Evolutionary conservation across 2,888 invertebrate species (phyloP), one percentile per base, ranked within the genome.

Genomic region (Drosophila fungiperda): DNA sequence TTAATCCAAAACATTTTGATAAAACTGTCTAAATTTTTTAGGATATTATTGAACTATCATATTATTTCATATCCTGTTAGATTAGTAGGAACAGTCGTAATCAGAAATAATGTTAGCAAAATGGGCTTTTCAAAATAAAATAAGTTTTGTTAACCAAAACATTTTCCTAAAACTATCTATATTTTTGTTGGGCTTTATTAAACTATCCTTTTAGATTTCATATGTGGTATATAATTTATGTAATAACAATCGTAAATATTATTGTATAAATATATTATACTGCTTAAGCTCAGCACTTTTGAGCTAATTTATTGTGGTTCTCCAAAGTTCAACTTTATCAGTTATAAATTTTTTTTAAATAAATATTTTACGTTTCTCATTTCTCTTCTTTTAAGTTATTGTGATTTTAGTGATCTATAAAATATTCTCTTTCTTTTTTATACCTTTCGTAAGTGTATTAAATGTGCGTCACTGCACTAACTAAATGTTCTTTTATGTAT

Each of bases 401-500:
- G 4, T 38, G 4, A 9, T 17, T 40, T 23, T 2, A 7, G 7
- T 7, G 0, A 0, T 45, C 20, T 7, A 15, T 7, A 15, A 45
- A 7, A 12, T 20, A 12, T 12, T 7, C 7, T 12, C 4, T 1
- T 23, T 4, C 4, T 15, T 2, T 8, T 17, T 2, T 36, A 40
- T 33, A 65, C 11, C 7, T 32, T 15, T 11, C 17, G 33, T 11
- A 40, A 66, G 66, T 5, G 66, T 40, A 48, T 66, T 38, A 3
- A n/a, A 3, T 1, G 4, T 26, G 54, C 66, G 54, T 26, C n/a
- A 7, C 20, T n/a, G n/a, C 2, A 2, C 15, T 11, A 26, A 50
- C 9, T 45, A 23, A 45, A 40, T 57, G 42, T 66, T 45, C 33
- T 52, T 55, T 49, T 57, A 45, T 38, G 26, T 45, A 17, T 17